A percentile compares a stretch with the other conserved stretches of the same genome.
phyloP scores from a whole-genome alignment of 2,113 vertebrate species.

The Choloepus hoffmanni region DNA sequence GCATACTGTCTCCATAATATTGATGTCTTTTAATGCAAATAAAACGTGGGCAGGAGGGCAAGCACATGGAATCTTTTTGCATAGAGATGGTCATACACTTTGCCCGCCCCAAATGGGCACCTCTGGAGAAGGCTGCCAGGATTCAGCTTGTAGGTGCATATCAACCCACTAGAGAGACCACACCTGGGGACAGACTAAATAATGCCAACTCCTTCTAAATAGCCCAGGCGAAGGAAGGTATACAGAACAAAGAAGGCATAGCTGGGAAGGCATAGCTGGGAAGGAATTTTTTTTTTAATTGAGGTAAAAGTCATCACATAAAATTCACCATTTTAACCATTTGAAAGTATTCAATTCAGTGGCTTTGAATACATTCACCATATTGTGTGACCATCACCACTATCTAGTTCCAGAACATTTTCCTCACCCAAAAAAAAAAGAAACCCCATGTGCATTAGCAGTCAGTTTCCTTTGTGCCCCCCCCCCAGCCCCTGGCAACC shows the following conservation, averaged over 20 bases:
- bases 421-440: background rate
- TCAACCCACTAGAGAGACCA: background rate
- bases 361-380: background rate
- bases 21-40: background rate
- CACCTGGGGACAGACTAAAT: background rate
- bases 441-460: background rate
- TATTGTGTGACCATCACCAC: background rate
- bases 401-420: background rate
- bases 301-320: background rate
- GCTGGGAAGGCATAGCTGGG: background rate
- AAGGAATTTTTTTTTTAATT: background rate
- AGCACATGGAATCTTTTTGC: background rate
- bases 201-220: background rate
- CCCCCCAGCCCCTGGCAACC: background rate
- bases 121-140: background rate
- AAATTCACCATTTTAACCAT: background rate
- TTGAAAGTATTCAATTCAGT: background rate
- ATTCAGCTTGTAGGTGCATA: background rate
- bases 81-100: background rate
- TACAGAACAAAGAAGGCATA: background rate
- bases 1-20: background rate
- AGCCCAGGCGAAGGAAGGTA: background rate
- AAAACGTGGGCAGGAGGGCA: background rate
- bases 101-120: too few relatives aligned
- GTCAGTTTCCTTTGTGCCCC: background rate